Percentiles rank a stretch among this genome's conserved stretches.
These are phyloP conservation scores for Iphiclides podalirius DNA, from an alignment of 2,888 invertebrate species.

Conservation along the genomic window DNA sequence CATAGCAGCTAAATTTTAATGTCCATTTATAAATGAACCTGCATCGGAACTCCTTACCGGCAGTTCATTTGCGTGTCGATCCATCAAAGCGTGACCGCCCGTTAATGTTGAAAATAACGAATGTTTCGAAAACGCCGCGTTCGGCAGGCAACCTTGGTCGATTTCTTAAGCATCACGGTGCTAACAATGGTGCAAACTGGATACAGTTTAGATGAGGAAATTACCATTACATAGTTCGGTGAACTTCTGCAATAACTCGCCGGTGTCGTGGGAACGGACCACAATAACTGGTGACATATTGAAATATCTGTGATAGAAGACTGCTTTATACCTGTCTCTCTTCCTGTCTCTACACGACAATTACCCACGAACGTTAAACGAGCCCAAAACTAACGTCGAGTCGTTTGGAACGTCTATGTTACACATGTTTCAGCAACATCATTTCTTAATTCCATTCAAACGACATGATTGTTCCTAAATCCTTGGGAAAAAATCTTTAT, in stretches of 20 bases:
- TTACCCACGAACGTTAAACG: no score
- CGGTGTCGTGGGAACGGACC: constrained; percentile 9
- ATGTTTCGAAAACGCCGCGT: constrained; percentile 9
- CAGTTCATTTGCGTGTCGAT: constrained; percentile 6
- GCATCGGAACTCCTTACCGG: neutral
- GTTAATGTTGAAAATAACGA: constrained; percentile 10
- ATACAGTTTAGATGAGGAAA: constrained; percentile 19
- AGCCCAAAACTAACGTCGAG: no score
- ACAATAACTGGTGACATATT: neutral
- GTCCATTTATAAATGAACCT: no score
- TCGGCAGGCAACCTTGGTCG: constrained; percentile 12
- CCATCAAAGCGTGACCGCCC: constrained; percentile 12
- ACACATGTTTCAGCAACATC: no score
- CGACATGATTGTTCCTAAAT: no score
- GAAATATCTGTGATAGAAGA: no score
- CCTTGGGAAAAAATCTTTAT: no score
- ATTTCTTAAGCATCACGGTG: constrained; percentile 20
- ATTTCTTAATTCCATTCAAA: no score
- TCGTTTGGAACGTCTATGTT: no score
- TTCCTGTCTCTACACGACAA: no score
- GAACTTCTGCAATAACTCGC: constrained; percentile 15
- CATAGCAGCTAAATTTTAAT: no score
- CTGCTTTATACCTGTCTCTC: no score
- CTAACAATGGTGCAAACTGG: constrained; percentile 21
- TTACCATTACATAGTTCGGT: constrained; percentile 15